Base-by-base conservation (phyloP, 2,797 vertebrate species). In the Clarias platycephalus region DNA sequence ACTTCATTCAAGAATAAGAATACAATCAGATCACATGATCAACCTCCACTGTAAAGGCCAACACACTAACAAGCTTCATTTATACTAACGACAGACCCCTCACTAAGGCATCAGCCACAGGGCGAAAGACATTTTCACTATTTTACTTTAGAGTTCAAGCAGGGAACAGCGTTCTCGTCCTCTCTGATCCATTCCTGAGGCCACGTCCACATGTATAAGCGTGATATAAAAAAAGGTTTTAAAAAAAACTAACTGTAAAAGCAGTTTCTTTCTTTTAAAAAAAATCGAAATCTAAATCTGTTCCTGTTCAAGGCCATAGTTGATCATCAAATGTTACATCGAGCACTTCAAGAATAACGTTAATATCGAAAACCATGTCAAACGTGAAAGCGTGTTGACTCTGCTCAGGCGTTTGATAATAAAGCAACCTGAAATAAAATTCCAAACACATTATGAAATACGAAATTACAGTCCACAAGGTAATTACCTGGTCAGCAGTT, bases 21-120 rank as follows among this genome's bases (percentile, higher is more conserved):
- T 74, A 87, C 87, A 87, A 87, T 87, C 87, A 87, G 79, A 82
- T 88, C 77, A 82, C 86, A 67, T 79, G 58, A 62, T 34, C 57
- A 22, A 49, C 53, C 68, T 78, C 49, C 12, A 77, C 80, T 71
- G 63, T 63, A 80, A 87, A 86, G 74, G 68, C 79, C 74, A 62
- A 78, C 4, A 40, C 66, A 76, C 67, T 82, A 88, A 83, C 74
- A 84, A 58, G 57, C 64, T 76, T 83, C 68, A 80, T 80, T 80
- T 64, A 44, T 57, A 86, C 80, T 80, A 67, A 86, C 28, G 58
- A 84, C 80, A 55, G 77, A 26, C 37, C 76, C 63, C 44, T 74
- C 64, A 78, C 57, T 28, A 81, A 71, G 58, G 55, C 75, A 82
- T 82, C 40, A 76, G 64, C 64, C 80, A 84, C 44, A 79, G 58